phyloP scores from a whole-genome alignment of 1,140 invertebrate genomes.

The Eumeta japonica region DNA sequence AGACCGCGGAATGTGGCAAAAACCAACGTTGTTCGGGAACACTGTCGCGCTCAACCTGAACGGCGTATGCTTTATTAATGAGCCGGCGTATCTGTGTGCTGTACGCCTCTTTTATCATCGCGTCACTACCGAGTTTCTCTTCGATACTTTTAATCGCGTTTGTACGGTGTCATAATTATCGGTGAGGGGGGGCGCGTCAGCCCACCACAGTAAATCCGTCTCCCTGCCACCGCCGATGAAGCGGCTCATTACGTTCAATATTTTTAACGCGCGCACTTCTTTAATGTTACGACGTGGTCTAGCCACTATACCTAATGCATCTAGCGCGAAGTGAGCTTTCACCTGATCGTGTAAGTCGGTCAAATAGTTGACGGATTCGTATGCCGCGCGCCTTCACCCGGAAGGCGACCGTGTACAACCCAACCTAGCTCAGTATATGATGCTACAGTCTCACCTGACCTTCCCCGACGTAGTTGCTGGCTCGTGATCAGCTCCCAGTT shows the following conservation, averaged over 20 bases:
- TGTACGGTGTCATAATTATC: background rate
- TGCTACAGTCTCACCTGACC: slow-evolving; percentile 1
- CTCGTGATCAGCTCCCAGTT: slow-evolving; percentile 7
- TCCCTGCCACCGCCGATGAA: background rate
- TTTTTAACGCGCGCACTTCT: background rate
- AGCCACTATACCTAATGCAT: background rate
- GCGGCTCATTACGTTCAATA: background rate
- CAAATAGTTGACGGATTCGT: background rate
- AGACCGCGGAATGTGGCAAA: slow-evolving; percentile 12
- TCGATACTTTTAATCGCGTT: background rate
- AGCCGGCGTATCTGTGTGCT: background rate
- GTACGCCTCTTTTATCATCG: background rate
- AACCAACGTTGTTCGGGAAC: slow-evolving; percentile 2
- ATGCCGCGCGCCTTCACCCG: background rate
- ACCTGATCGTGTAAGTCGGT: slow-evolving; percentile 3
- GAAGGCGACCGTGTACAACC: slow-evolving; percentile 3
- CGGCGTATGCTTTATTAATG: slow-evolving; percentile 4
- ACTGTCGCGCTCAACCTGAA: background rate
- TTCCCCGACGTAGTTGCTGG: slow-evolving; percentile 1
- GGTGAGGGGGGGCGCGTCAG: background rate
- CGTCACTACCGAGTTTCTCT: slow-evolving; percentile 2
- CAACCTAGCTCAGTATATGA: slow-evolving; percentile 7
- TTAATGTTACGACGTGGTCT: background rate
- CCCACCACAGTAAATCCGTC: background rate
- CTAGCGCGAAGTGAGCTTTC: slow-evolving; percentile 2